These are phyloP conservation scores for Brachionus rotundiformis DNA, from an alignment of 1,140 invertebrate species.

Conservation along the genomic window DNA sequence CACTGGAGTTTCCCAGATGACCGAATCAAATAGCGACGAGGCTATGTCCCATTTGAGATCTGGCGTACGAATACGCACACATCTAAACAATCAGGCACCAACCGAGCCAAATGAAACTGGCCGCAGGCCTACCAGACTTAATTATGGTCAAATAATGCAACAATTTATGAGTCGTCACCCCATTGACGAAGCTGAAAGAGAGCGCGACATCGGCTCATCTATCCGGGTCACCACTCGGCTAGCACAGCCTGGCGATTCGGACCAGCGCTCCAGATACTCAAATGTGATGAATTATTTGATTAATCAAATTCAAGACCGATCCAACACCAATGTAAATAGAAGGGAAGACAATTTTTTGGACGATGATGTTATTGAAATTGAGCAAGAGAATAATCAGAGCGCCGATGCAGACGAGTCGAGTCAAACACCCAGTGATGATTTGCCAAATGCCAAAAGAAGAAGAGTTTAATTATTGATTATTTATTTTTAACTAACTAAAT, in stretches of 20 bases:
- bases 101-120: background rate
- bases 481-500: background rate
- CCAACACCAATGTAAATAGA: constrained; percentile 19
- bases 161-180: background rate
- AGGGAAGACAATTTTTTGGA: background rate
- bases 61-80: background rate
- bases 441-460: constrained; percentile 37
- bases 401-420: background rate
- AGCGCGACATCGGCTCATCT: background rate
- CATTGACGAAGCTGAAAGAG: background rate
- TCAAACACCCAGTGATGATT: background rate
- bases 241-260: background rate
- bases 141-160: background rate
- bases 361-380: constrained; percentile 28
- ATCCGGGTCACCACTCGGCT: background rate
- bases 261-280: background rate
- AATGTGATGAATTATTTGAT: constrained; percentile 30
- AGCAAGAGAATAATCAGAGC: background rate
- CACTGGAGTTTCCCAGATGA: background rate
- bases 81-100: background rate
- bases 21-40: background rate
- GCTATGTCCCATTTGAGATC: background rate
- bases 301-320: constrained; percentile 5
- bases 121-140: background rate
- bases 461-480: constrained; percentile 30